phyloP scores from a whole-genome alignment of 2,797 vertebrate species.

The Champsocephalus gunnari region DNA sequence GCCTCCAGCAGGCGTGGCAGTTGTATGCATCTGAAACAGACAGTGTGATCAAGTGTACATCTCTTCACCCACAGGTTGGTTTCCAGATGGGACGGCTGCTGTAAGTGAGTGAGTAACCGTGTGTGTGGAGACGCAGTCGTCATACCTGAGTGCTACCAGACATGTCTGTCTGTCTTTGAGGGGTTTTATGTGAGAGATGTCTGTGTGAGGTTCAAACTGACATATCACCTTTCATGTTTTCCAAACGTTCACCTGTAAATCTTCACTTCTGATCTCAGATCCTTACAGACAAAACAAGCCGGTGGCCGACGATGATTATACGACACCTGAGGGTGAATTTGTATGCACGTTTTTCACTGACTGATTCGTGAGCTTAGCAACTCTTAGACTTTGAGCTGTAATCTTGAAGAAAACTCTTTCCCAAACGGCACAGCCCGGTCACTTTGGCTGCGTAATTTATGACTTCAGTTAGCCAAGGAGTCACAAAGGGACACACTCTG shows the following conservation, averaged over 20 bases:
- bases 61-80: slow-evolving; percentile 49
- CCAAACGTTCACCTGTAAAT: slow-evolving; percentile 58
- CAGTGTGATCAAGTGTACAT: slow-evolving; percentile 52
- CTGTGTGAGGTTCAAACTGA: slow-evolving; percentile 45
- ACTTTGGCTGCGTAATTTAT: slow-evolving; percentile 35
- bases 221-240: slow-evolving; percentile 55
- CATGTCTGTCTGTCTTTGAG: slow-evolving; percentile 68
- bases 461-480: slow-evolving; percentile 8
- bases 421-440: neutral
- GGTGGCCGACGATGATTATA: neutral
- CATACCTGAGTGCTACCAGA: slow-evolving; percentile 79
- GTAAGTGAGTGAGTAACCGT: slow-evolving; percentile 75
- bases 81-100: slow-evolving; percentile 78
- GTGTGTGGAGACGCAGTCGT: slow-evolving; percentile 65
- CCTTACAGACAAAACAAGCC: slow-evolving; percentile 62
- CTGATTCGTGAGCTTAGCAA: slow-evolving; percentile 13
- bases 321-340: slow-evolving; percentile 17
- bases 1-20: slow-evolving; percentile 58
- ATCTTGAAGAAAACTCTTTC: slow-evolving; percentile 30
- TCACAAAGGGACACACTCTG: slow-evolving; percentile 32
- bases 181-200: slow-evolving; percentile 33
- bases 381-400: slow-evolving; percentile 8
- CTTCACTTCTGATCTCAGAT: slow-evolving; percentile 31
- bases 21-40: slow-evolving; percentile 30
- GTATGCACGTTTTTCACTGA: slow-evolving; percentile 20